Base-by-base conservation (phyloP, 2,113 vertebrate species). In the Patagioenas fasciata region DNA sequence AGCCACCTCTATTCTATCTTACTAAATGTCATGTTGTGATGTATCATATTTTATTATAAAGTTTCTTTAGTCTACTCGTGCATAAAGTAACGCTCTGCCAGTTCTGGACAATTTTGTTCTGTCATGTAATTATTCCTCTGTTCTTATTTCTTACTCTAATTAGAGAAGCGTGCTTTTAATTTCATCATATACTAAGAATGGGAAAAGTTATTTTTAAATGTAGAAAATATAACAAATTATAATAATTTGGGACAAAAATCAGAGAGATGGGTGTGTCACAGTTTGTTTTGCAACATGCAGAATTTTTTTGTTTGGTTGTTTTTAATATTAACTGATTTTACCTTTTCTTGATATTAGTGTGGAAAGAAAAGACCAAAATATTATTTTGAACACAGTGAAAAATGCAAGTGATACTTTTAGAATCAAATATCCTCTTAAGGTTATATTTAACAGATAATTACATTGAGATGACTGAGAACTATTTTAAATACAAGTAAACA, bases 371-470 rank as follows among this genome's bases (percentile, higher is more conserved):
- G 18, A 19, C 5, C 7, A 24, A 54, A 79, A 54, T 6, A 3
- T n/a, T 34, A 6, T 67, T 86, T 58, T 57, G 13, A 64, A 73
- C 28, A 28, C 38, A 32, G 6, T 36, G 21, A 69, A 40, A 42
- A 85, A 57, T 24, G 29, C 2, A 26, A 40, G 4, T 38, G 9
- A 12, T 4, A 7, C 69, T 25, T 71, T 82, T 34, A 40, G n/a
- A 40, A 31, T 40, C 0, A 64, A 32, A 66, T 66, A 34, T 48
- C 5, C 3, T n/a, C 2, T 54, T 72, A n/a, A 29, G 7, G 29
- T 23, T 48, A 3, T 31, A 32, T 67, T 66, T 75, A 74, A 56
- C 73, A 12, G 61, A 64, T 60, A 51, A 60, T 69, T 91, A 26
- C 8, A 28, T 51, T 31, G 34, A 61, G 21, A 73, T 53, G 74